Base-by-base conservation (phyloP, 2,888 invertebrate genomes). In the Hydrotaea diabolus region DNA sequence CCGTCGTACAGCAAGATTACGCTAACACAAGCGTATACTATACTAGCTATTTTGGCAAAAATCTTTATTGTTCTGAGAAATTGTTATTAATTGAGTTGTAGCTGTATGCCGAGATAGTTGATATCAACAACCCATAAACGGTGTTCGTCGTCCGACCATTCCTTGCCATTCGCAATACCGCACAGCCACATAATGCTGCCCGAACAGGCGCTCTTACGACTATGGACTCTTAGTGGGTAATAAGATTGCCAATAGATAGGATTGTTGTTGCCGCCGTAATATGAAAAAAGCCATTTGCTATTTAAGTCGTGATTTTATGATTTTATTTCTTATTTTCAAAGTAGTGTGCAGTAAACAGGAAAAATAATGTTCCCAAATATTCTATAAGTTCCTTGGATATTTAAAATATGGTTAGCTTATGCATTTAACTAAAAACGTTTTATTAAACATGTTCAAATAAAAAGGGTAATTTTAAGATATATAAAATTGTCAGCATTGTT, bases 81-180 rank as follows among this genome's bases (percentile, higher is more conserved):
- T 91, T 91, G 90, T 91, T 91, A 91, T 91, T 91, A 91, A 91
- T 91, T 91, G 90, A 91, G 91, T 90, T 91, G 91, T 90, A 87
- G 82, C 76, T 79, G 36, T 82, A 64, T 79, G 79, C 79, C 77
- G 83, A 81, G 87, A 88, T 87, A 87, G 76, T 81, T 73, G 82
- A 66, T 87, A 87, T 87, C 87, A 81, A 83, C 72, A 81, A 79
- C 9, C 39, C 82, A 83, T 79, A 81, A 85, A 80, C 83, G 79
- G 9, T 39, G 11, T 39, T 36, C 39, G 39, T 39, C 39, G 39
- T 39, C 1, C 39, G 9, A 9, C 39, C 39, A 39, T 39, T 39
- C 39, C 13, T 39, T 3, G 39, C 11, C 39, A 39, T 39, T 39
- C 11, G 39, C 3, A 8, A 36, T 36, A 36, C 36, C 8, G 8